A percentile compares a stretch with the other conserved stretches of the same genome.
Evolutionary conservation across 2,888 invertebrate genomes (phyloP).

Genomic region (Mayetiola destructor): DNA sequence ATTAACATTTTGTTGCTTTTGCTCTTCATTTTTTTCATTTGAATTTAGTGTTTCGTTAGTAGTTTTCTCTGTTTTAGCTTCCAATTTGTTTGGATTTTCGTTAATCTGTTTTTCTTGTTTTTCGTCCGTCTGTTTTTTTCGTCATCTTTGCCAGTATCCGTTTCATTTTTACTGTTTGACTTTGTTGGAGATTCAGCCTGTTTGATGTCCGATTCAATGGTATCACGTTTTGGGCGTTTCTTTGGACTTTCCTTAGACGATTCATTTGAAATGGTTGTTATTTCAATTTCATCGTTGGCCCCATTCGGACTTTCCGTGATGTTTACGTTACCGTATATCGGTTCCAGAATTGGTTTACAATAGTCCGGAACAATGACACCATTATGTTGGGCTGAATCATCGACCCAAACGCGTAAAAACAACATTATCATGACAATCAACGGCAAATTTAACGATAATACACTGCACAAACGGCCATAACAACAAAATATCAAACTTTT

Average conservation of each 20-base stretch:
- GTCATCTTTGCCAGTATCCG: background rate
- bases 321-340: background rate
- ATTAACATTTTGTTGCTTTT: too few relatives aligned
- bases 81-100: background rate
- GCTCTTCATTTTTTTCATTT: background rate
- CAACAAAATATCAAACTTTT: constrained; percentile 1
- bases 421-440: background rate
- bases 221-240: background rate
- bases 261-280: background rate
- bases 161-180: background rate
- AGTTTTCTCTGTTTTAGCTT: too few relatives aligned
- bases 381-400: background rate
- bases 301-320: background rate
- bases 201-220: background rate
- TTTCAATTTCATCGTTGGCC: background rate
- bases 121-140: background rate
- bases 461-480: background rate
- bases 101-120: too few relatives aligned
- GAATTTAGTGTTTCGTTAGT: too few relatives aligned
- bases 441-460: background rate
- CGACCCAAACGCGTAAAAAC: background rate
- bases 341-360: too few relatives aligned
- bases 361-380: background rate
- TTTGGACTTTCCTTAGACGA: too few relatives aligned
- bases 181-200: background rate